These are phyloP conservation scores for Xylocopa sonorina DNA, from an alignment of 1,140 invertebrate genomes.

Conservation along the genomic window DNA sequence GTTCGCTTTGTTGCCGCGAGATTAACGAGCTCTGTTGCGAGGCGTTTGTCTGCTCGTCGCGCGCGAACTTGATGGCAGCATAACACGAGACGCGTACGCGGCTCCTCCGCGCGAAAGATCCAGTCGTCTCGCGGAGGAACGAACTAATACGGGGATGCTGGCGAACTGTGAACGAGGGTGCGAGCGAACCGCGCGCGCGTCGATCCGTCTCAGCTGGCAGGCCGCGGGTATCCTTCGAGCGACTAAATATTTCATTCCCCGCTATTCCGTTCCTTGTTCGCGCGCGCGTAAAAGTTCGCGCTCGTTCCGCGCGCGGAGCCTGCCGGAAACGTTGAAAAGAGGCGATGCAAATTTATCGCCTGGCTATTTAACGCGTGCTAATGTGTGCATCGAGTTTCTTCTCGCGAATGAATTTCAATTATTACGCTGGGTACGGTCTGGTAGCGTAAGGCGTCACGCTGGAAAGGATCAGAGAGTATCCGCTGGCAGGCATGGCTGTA, in stretches of 20 bases:
- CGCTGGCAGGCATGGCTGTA: neutral
- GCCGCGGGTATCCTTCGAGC: neutral
- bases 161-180: too few species aligned
- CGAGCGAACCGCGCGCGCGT: neutral
- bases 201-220: neutral
- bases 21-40: conserved; percentile 58
- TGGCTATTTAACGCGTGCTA: neutral
- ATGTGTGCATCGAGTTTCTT: neutral
- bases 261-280: neutral
- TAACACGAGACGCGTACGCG: conserved; percentile 55
- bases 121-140: conserved; percentile 18
- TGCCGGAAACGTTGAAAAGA: neutral
- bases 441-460: neutral
- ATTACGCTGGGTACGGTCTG: neutral
- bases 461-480: neutral
- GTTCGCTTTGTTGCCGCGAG: conserved; percentile 57
- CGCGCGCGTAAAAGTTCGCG: neutral
- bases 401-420: neutral
- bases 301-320: neutral
- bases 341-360: neutral
- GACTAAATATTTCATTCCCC: conserved; percentile 4
- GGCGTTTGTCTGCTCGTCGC: conserved; percentile 45
- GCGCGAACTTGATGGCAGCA: conserved; percentile 24
- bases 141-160: neutral
- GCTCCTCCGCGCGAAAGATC: conserved; percentile 41